phyloP scores from a whole-genome alignment of 2,113 vertebrate genomes.

The Amphiprion ocellaris region DNA sequence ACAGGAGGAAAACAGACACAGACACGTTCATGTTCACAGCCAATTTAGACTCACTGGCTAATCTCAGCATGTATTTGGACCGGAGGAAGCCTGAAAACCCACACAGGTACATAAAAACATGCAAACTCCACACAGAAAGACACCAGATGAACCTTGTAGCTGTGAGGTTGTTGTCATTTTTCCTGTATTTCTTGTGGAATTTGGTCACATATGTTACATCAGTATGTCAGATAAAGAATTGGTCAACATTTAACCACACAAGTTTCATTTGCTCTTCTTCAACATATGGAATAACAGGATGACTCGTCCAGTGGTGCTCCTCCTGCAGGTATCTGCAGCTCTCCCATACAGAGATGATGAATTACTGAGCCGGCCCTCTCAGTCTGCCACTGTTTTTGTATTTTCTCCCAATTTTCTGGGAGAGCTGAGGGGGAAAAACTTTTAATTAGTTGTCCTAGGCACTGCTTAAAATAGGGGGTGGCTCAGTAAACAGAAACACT shows the following conservation, averaged over 20 bases:
- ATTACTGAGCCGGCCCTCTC: neutral
- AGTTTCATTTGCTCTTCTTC: neutral
- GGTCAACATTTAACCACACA: neutral
- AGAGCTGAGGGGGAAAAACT: neutral
- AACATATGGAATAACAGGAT: neutral
- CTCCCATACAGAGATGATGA: constrained; percentile 11
- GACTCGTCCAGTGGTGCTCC: neutral
- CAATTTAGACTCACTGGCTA: too few relatives aligned
- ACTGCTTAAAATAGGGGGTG: neutral
- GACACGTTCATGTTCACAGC: too few relatives aligned
- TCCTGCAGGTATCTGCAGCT: neutral
- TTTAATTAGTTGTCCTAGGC: constrained; percentile 3
- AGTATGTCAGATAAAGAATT: neutral
- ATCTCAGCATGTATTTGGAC: too few relatives aligned
- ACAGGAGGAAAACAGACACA: too few relatives aligned
- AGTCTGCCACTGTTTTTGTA: neutral
- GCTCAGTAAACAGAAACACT: neutral
- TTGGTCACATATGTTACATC: neutral
- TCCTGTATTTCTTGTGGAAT: neutral
- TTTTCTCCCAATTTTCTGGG: neutral
- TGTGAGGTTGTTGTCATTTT: neutral
- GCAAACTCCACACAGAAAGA: too few relatives aligned
- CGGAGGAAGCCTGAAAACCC: too few relatives aligned
- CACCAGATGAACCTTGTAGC: too few relatives aligned
- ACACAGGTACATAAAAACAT: too few relatives aligned